Evolutionary conservation across 1,140 invertebrate species (phyloP), one percentile per base, ranked within the genome.

Genomic region (Drosophila subobscura): DNA sequence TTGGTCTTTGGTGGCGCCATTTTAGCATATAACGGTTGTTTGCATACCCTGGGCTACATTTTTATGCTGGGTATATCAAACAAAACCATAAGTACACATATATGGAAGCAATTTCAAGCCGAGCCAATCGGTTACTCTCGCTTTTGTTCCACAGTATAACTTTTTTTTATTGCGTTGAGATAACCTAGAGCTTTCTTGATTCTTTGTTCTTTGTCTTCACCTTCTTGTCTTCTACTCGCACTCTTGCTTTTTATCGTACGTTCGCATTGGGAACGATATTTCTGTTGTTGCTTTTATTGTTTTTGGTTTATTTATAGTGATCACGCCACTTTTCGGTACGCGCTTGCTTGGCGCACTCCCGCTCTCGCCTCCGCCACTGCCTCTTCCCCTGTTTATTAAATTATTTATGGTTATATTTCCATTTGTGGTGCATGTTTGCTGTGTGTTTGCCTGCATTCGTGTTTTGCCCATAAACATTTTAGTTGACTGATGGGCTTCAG

Each of bases 231-330:
- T 59, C 58, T 72, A 56, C 33, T 37, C 33, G 33, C 10, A 68
- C 64, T 68, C 49, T 68, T 68, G 63, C 29, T 68, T 68, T 63
- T 76, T 79, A 84, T 85, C 67, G 68, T 54, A 57, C 63, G 61
- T 57, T 71, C 50, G 58, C 54, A 57, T 44, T 27, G 5, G 14
- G 27, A 59, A 46, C 51, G 33, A 52, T 52, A 53, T 54, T 42
- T 63, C 50, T 67, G 37, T 72, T 76, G 55, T 22, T 77, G 71
- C 55, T 72, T 72, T 77, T 77, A 72, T 76, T 51, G 76, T 72
- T 85, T 77, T 73, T 37, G 33, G 49, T 67, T 63, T 85, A 85
- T 85, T 85, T 85, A 73, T 85, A 85, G 77, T 64, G 77, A 85
- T 85, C 80, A 85, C 80, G 80, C 80, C 80, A 85, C 80, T 42